Conservation (phyloP, 92 coral and sea anemone species). For the Scolanthus callimorphus region DNA sequence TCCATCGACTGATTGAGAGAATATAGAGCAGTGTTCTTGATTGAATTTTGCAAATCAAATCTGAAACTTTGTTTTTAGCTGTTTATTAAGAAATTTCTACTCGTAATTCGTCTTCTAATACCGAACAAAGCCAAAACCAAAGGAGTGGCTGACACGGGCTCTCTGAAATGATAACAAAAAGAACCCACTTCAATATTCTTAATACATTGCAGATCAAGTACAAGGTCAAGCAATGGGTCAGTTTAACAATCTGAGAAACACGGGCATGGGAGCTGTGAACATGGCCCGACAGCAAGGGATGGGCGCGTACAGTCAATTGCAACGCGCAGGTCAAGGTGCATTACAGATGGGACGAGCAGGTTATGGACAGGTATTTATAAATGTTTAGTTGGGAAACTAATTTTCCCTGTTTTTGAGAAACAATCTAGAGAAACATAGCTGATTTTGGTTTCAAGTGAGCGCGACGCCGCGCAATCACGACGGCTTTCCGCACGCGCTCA, state of each 20-base stretch:
- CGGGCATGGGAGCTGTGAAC: slow-evolving; percentile 89
- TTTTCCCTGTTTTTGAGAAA: too few relatives aligned
- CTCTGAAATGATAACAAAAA: neutral
- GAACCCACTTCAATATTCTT: neutral
- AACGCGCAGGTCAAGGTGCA: slow-evolving; percentile 15
- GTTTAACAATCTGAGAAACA: slow-evolving; percentile 70
- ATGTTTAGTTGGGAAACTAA: too few relatives aligned
- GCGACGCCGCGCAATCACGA: too few relatives aligned
- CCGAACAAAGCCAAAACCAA: neutral
- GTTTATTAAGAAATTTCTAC: neutral
- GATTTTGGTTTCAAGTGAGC: too few relatives aligned
- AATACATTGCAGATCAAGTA: slow-evolving; percentile 45
- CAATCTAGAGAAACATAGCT: too few relatives aligned
- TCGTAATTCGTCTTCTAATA: neutral
- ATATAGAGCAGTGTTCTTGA: too few relatives aligned
- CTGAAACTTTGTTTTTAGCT: too few relatives aligned
- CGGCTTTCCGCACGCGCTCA: too few relatives aligned
- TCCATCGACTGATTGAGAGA: too few relatives aligned
- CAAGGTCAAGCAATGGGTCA: slow-evolving; percentile 86
- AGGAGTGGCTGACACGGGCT: neutral
- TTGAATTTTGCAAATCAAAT: too few relatives aligned
- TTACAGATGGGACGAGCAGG: slow-evolving; percentile 17
- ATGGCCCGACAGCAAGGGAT: slow-evolving; percentile 60
- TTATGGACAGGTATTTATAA: slow-evolving; percentile 32
- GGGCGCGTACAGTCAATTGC: slow-evolving; percentile 41